phyloP scores from a whole-genome alignment of 2,113 vertebrate species.

The Neomonachus schauinslandi region DNA sequence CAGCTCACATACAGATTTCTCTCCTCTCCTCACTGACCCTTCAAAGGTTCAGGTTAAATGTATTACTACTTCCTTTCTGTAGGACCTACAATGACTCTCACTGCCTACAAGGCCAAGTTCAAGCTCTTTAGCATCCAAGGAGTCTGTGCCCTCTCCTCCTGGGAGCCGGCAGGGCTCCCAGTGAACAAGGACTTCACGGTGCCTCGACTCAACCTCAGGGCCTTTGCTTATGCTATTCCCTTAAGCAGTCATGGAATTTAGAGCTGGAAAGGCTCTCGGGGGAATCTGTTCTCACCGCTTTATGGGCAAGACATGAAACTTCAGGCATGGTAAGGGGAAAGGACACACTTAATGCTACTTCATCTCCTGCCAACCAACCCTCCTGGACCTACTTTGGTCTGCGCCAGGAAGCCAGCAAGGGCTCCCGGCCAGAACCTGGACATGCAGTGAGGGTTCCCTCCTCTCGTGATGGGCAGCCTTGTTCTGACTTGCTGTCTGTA shows the following conservation, averaged over 20 bases:
- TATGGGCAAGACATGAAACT: not conserved
- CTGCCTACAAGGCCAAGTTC: not conserved
- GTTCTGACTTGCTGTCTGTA: not conserved
- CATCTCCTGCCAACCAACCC: not conserved
- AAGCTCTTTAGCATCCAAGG: not conserved
- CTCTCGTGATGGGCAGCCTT: not conserved
- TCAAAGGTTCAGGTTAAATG: not conserved
- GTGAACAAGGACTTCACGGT: not conserved
- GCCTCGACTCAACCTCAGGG: not conserved
- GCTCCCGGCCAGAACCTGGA: not conserved
- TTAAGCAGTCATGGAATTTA: not conserved
- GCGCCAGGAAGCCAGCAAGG: not conserved
- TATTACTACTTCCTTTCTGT: not conserved
- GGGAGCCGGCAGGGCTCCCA: not conserved
- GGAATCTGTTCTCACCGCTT: not conserved
- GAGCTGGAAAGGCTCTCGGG: not conserved
- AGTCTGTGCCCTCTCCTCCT: not conserved
- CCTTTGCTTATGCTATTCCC: not conserved
- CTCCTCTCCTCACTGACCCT: not conserved
- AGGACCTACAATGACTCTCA: not conserved
- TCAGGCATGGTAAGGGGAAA: not conserved
- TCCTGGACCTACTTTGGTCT: not conserved
- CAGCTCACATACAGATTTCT: not conserved
- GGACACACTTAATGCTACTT: not conserved
- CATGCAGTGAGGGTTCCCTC: accelerated